Percentiles rank a stretch among this genome's conserved stretches.
These are phyloP conservation scores for Cervus canadensis DNA, from an alignment of 2,113 vertebrate species.

Conservation along the genomic window DNA sequence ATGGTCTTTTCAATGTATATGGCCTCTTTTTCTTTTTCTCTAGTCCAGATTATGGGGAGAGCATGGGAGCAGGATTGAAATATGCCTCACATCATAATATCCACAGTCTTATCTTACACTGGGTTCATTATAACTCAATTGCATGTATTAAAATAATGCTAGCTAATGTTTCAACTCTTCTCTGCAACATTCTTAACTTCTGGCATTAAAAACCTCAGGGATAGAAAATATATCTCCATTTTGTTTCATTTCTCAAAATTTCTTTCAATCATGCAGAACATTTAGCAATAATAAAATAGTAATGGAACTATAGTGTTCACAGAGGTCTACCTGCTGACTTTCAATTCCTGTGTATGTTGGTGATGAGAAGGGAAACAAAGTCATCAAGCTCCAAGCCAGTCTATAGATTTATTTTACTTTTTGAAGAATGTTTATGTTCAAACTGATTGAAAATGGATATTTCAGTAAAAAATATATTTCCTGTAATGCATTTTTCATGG, in stretches of 20 bases:
- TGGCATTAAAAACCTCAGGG: not conserved
- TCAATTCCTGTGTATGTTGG: not conserved
- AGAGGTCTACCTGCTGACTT: not conserved
- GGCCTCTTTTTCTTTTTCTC: not conserved
- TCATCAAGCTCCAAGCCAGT: not conserved
- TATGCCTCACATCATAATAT: not conserved
- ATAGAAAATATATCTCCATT: not conserved
- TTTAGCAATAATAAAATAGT: not conserved
- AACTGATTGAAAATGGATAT: conserved; percentile 1
- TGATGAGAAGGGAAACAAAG: not conserved
- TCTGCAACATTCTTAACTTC: not conserved
- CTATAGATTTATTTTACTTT: not conserved
- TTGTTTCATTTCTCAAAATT: not conserved
- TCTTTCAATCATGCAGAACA: not conserved
- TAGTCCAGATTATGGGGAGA: not conserved
- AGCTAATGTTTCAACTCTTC: not conserved
- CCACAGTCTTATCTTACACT: not conserved
- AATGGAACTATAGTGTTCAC: not conserved
- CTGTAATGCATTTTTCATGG: not conserved
- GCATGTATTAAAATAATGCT: not conserved
- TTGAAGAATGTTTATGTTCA: conserved; percentile 10
- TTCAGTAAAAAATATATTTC: not conserved
- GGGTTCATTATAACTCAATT: not conserved
- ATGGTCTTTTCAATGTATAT: not conserved
- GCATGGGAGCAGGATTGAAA: not conserved